Evolutionary conservation across 2,113 vertebrate genomes (phyloP).

Genomic region (Hippocampus abdominalis): DNA sequence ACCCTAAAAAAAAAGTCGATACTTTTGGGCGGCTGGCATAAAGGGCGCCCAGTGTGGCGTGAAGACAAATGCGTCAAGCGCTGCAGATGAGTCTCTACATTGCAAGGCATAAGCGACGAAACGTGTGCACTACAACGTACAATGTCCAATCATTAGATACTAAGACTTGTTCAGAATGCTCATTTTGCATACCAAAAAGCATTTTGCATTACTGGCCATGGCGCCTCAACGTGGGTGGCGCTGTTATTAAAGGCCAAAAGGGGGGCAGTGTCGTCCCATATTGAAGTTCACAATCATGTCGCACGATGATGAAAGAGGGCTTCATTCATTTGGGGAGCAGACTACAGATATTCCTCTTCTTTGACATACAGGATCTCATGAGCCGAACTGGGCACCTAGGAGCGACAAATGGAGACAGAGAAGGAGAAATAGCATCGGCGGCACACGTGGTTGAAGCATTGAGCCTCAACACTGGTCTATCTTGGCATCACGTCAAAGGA

Average conservation of each 20-base stretch:
- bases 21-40: too few relatives aligned
- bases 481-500: too few relatives aligned
- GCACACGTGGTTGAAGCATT: not conserved
- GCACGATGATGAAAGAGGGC: slow-evolving; percentile 15
- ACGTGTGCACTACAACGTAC: slow-evolving; percentile 49
- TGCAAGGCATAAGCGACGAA: slow-evolving; percentile 37
- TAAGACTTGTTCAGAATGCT: slow-evolving; percentile 16
- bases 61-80: too few relatives aligned
- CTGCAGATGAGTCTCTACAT: not conserved
- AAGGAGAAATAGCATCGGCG: not conserved
- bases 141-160: slow-evolving; percentile 29
- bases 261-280: slow-evolving; percentile 48
- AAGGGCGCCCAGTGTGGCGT: too few relatives aligned
- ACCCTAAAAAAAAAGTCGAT: too few relatives aligned
- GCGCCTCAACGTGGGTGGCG: slow-evolving; percentile 8
- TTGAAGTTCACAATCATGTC: too few relatives aligned
- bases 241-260: slow-evolving; percentile 42
- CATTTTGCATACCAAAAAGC: slow-evolving; percentile 32
- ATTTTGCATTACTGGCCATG: slow-evolving; percentile 40
- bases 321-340: slow-evolving; percentile 9
- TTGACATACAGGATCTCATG: slow-evolving; percentile 89
- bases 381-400: slow-evolving; percentile 83
- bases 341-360: slow-evolving; percentile 76
- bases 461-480: too few relatives aligned
- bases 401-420: not conserved